These are phyloP conservation scores for Himalopsyche phryganea DNA, from an alignment of 1,140 invertebrate genomes.

Conservation along the genomic window DNA sequence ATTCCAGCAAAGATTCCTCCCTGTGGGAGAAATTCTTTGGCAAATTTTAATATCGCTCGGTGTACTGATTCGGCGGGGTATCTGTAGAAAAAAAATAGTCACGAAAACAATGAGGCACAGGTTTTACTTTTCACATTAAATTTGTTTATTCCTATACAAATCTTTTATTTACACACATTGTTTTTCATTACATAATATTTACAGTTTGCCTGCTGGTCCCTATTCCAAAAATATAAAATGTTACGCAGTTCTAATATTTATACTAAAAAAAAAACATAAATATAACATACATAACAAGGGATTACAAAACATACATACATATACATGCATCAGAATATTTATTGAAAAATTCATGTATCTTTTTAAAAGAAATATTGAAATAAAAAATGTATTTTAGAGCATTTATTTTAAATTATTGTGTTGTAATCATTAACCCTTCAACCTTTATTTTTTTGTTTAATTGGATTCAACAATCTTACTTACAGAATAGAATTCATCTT, in stretches of 20 bases:
- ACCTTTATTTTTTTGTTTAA: no score
- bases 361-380: background rate
- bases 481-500: no score
- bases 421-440: no score
- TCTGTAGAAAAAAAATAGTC: no score
- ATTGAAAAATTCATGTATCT: background rate
- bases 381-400: no score
- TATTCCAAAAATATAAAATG: slow-evolving; percentile 30
- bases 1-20: background rate
- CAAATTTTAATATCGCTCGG: background rate
- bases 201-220: slow-evolving; percentile 30
- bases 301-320: no score
- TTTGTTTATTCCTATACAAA: slow-evolving; percentile 22
- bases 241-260: background rate
- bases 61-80: background rate
- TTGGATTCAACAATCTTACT: no score
- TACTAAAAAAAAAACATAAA: background rate
- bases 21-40: background rate
- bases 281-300: background rate
- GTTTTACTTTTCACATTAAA: slow-evolving; percentile 21
- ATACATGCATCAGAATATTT: background rate
- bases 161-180: slow-evolving; percentile 2
- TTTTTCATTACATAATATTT: slow-evolving; percentile 16
- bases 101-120: background rate
- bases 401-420: no score